Evolutionary conservation across 2,113 vertebrate genomes (phyloP), one percentile per base, ranked within the genome.

Genomic region (Hylia prasina): DNA sequence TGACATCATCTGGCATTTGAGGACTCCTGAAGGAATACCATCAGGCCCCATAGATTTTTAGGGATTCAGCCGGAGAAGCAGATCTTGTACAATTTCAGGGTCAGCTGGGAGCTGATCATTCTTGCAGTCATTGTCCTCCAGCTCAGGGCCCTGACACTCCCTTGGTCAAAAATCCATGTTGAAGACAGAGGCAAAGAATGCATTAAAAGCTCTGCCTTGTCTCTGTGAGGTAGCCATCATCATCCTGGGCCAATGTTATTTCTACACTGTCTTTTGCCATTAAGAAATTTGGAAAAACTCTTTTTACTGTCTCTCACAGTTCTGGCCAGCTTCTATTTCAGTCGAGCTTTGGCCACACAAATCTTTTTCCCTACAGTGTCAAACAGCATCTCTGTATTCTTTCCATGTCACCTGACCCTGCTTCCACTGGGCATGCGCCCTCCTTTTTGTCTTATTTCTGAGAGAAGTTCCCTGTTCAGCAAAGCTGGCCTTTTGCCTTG

Each of bases 331-430:
- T 56, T 80, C 21, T 37, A 24, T 5, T 45, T 5, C 61, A 31
- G 8, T 2, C 0, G 2, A 56, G 8, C 17, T 66, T 66, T 66
- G n/a, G 21, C 27, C 16, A 20, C 4, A 9, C 4, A 6, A 37
- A 4, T 45, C 16, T 31, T 53, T 66, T 9, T 39, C 28, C 22
- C n/a, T 39, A 6, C 3, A 68, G 18, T 14, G 4, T 11, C 17
- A 27, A 57, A 17, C 14, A 40, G 11, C 4, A 57, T 40, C 21
- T 60, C 28, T 31, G 21, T 39, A 17, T 7, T 40, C 4, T 68
- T 68, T 5, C 8, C 23, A 4, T n/a, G 28, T 40, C 18, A 57
- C 9, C 42, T 48, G 10, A 22, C 22, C 13, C 47, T 47, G 22
- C 18, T 47, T 33, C 42, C 51, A 39, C 28, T 57, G n/a, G 21